Percentiles rank a stretch among this genome's conserved stretches.
These are phyloP conservation scores for Uropetala carovei DNA, from an alignment of 2,888 invertebrate species.

Conservation along the genomic window DNA sequence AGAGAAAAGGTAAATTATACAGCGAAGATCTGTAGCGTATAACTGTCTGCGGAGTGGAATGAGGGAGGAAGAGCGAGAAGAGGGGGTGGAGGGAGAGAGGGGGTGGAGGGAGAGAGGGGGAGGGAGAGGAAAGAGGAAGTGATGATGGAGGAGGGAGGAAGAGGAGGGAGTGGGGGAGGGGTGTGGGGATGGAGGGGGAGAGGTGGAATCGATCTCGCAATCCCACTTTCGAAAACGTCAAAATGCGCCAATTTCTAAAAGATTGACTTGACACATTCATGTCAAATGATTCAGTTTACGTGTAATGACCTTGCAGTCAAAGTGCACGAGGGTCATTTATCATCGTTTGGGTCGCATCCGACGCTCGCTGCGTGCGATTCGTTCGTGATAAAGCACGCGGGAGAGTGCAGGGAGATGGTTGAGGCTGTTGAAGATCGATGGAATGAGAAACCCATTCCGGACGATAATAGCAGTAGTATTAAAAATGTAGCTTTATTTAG, in stretches of 20 bases:
- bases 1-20: too few relatives aligned
- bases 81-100: neutral
- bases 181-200: neutral
- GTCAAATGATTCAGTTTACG: too few relatives aligned
- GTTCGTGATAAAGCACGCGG: neutral
- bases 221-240: constrained; percentile 43
- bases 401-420: neutral
- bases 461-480: too few relatives aligned
- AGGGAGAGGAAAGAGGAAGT: neutral
- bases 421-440: too few relatives aligned
- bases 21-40: too few relatives aligned
- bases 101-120: neutral
- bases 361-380: neutral
- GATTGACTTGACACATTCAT: too few relatives aligned
- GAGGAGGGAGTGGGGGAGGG: neutral
- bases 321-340: constrained; percentile 14
- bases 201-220: constrained; percentile 48
- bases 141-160: neutral
- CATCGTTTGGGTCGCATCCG: constrained; percentile 8
- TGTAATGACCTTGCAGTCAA: neutral
- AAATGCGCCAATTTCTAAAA: constrained; percentile 31
- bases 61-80: neutral
- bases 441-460: too few relatives aligned
- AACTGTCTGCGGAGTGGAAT: neutral
- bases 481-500: too few relatives aligned